Base-by-base conservation (phyloP, 2,113 vertebrate genomes). In the Jaculus jaculus region DNA sequence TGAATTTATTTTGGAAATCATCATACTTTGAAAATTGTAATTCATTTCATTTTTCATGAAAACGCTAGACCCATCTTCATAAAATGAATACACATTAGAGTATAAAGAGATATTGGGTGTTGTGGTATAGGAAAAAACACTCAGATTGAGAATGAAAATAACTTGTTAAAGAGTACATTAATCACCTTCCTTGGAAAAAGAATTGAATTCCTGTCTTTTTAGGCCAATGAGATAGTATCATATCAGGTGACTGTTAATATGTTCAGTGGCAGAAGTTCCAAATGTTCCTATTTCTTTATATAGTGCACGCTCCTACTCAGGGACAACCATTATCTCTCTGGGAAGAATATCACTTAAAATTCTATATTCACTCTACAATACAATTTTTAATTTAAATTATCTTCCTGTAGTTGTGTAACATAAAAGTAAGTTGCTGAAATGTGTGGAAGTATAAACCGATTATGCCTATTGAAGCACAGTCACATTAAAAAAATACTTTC, bases 21-120 rank as follows among this genome's bases (percentile, higher is more conserved):
- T 32, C 39, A 81, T 77, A 81, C 20, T 10, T n/a, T 71, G 10
- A 58, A 84, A 91, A 88, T 16, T 42, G 54, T 5, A 79, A 34
- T 58, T 60, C 18, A 94, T 34, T 92, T 87, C 79, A 87, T 92
- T 69, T 28, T 90, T 26, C 83, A 61, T 66, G 10, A 90, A 93
- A 90, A 71, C 28, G 24, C n/a, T 32, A 79, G 18, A 4, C 1
- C 5, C 84, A 80, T 2, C 12, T 90, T 87, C 54, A 13, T 72
- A 87, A 77, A 68, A 23, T 90, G 84, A 54, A 65, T 20, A 84
- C 78, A 83, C 2, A 34, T 18, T 37, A 79, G 54, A 73, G 26
- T 51, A 82, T 6, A 88, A 54, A 34, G 20, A 66, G 24, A 87
- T 37, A 63, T 0, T 15, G 16, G 18, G 1, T n/a, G 30, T 75